phyloP scores from a whole-genome alignment of 1,140 invertebrate species.

The Aphis craccivora region DNA sequence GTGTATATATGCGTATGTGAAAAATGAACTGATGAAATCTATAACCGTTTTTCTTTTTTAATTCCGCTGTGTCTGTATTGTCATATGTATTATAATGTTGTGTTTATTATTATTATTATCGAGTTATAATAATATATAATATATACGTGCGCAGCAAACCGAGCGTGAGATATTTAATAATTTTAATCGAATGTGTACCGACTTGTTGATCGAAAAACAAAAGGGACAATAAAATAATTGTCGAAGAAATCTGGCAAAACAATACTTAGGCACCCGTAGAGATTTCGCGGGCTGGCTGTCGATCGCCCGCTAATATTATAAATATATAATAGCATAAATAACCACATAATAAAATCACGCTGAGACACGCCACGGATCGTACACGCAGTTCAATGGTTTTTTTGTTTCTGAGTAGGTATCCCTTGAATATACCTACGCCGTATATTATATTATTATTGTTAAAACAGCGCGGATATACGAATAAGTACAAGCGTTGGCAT shows the following conservation, averaged over 20 bases:
- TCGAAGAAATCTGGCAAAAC: slow-evolving; percentile 44
- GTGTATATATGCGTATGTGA: background rate
- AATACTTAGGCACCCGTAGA: slow-evolving; percentile 46
- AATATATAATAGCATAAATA: slow-evolving; percentile 44
- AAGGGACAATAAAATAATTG: slow-evolving; percentile 53
- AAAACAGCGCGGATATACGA: background rate
- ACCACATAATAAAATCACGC: slow-evolving; percentile 53
- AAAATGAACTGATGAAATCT: slow-evolving; percentile 6
- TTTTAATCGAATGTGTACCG: slow-evolving; percentile 45
- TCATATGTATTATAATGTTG: slow-evolving; percentile 19
- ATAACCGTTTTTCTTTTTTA: slow-evolving; percentile 26
- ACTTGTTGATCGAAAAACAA: slow-evolving; percentile 56
- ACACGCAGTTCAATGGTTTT: slow-evolving; percentile 19
- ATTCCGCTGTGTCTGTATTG: background rate
- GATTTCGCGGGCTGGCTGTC: slow-evolving; percentile 50
- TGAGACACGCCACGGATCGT: background rate
- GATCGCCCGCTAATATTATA: slow-evolving; percentile 52
- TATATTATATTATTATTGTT: slow-evolving; percentile 21
- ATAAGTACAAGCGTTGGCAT: background rate
- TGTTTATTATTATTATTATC: slow-evolving; percentile 48
- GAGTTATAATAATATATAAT: background rate
- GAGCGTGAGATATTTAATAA: slow-evolving; percentile 54
- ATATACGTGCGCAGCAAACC: background rate
- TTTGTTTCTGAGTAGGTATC: slow-evolving; percentile 23
- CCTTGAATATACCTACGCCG: background rate